Evolutionary conservation across 2,113 vertebrate genomes (phyloP), one percentile per base, ranked within the genome.

Genomic region (Chaenocephalus aceratus): DNA sequence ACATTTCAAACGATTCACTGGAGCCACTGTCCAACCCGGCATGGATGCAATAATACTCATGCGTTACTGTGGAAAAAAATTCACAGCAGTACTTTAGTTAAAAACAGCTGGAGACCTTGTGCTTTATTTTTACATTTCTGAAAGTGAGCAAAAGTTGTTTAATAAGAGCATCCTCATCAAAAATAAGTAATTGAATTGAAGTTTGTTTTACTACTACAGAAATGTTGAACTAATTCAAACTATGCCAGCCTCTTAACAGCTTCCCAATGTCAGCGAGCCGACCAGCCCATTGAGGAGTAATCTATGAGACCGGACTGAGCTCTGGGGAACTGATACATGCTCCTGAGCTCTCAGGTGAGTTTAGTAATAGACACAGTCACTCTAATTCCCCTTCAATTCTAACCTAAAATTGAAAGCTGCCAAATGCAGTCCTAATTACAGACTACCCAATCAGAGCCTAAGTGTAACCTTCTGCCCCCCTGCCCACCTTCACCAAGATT

Each of bases 351-450:
- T 85, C 85, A 88, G 91, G 88, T 92, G 91, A 88, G 88, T 85
- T 76, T 72, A 65, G 87, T 94, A 93, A 94, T 93, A 89, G 94
- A 93, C 91, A 92, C 79, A 91, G 86, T 86, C 90, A 72, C 90
- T 88, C 82, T 93, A 89, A 92, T 92, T 94, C 90, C 79, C 88
- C 83, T 91, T 92, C 90, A 89, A 92, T 93, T 93, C 88, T 89
- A 90, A 89, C 86, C 92, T 90, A 91, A 94, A 94, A 93, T 93
- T 91, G 92, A 90, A 89, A 90, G 85, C 89, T 90, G 85, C 85
- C 89, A 91, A 93, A 92, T 82, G 81, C 77, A 78, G 78, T 86
- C 87, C 94, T 94, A 94, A 95, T 92, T 92, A 94, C 91, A 90
- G 62, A 82, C 88, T 76, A 89, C 73, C 87, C 92, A 93, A 93